Base-by-base conservation (phyloP, 2,797 vertebrate genomes). In the Periophthalmus magnuspinnatus region DNA sequence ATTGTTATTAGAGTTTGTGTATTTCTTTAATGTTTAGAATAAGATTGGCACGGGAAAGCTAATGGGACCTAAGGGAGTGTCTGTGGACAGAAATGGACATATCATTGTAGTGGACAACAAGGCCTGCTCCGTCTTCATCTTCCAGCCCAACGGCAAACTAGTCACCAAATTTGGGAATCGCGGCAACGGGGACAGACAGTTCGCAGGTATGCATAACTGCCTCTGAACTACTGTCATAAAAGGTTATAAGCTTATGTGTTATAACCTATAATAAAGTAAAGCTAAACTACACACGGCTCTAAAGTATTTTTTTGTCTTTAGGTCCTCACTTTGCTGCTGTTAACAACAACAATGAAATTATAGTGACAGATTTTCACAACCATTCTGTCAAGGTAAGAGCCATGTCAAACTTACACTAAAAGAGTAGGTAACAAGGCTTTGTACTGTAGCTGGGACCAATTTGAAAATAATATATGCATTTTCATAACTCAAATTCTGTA, bases 341-440 rank as follows among this genome's bases (percentile, higher is more conserved):
- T 70, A 99, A 99, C 92, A 96, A 95, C 91, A 98, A 97, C 91
- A 99, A 99, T 89, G 97, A 99, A 93, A 97, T 99, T 78, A 98
- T 99, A 63, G 88, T 99, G 71, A 99, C 97, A 6, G 98, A 99
- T 90, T 99, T 99, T 90, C 98, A 99, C 90, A 99, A 99, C 85
- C 98, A 99, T 91, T 99, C 97, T 74, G 98, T 99, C 71, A 99
- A 99, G 96, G 97, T 98, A 92, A 70, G 87, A 19, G 13, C 2
- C 38, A 11, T 55, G 36, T 41, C 11, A 41, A 38, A 38, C 8
- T 41, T 41, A 28, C 3, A 28, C 28, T 28, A 13, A 45, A 45
- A 14, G 13, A 3, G 0, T 1, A 45, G 11, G 41, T 3, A 16
- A 45, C 41, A 45, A 13, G 13, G 11, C 28, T 28, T 28, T 28